These are phyloP conservation scores for Capreolus pygargus DNA, from an alignment of 2,113 vertebrate species.

Conservation along the genomic window DNA sequence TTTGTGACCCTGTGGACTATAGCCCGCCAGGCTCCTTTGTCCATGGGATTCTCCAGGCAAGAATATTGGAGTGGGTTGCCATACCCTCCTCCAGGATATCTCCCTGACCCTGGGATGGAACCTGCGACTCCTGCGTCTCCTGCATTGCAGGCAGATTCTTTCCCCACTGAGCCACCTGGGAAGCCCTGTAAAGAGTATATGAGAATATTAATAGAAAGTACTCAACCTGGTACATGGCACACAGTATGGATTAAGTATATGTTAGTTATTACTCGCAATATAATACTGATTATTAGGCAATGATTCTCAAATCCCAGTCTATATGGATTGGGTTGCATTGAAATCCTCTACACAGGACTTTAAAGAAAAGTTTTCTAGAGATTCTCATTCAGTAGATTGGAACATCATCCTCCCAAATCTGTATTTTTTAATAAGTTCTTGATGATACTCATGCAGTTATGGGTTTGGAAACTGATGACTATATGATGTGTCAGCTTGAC, in stretches of 20 bases:
- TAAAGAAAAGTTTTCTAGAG: neutral
- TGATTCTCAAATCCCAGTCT: neutral
- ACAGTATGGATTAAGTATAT: neutral
- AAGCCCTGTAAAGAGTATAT: neutral
- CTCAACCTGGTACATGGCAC: neutral
- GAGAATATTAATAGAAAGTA: neutral
- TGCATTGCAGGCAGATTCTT: neutral
- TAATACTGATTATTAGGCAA: neutral
- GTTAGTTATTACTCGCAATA: neutral
- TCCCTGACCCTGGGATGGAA: neutral
- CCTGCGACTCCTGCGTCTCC: rapidly evolving
- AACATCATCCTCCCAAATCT: neutral
- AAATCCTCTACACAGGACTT: neutral
- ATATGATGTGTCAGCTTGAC: neutral
- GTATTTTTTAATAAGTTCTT: neutral
- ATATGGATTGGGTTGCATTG: neutral
- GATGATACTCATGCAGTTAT: neutral
- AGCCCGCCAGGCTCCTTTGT: neutral
- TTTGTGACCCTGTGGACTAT: neutral
- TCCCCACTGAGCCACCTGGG: neutral
- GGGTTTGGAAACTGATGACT: neutral
- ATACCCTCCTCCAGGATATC: neutral
- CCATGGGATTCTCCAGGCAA: neutral
- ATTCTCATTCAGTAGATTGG: neutral
- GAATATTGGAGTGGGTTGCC: neutral